Conservation (phyloP, 1,140 invertebrate species). For the Portunus trituberculatus region DNA sequence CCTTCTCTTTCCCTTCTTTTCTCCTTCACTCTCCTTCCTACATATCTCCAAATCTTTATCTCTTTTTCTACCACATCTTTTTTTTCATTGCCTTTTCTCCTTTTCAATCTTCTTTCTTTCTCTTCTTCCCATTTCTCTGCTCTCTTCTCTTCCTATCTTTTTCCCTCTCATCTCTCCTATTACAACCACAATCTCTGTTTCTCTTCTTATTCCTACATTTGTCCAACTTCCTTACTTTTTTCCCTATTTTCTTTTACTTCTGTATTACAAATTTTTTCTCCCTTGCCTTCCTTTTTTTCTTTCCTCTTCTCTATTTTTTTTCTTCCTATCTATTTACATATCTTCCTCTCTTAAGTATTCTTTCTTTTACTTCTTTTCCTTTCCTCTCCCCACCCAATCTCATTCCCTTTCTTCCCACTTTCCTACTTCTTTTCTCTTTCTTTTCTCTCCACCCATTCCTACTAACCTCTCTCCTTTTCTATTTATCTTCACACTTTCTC, state of each 20-base stretch:
- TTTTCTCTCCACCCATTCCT: background rate
- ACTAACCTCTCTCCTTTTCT: constrained; percentile 15
- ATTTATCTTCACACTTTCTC: no score
- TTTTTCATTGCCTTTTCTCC: background rate
- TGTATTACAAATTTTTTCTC: background rate
- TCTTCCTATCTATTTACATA: background rate
- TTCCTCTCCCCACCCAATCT: background rate
- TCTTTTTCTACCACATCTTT: background rate
- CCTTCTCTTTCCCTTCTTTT: background rate
- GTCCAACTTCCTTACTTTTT: no score
- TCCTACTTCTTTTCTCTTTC: background rate
- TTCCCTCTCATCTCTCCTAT: no score
- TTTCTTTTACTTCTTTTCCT: background rate
- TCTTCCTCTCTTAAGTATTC: background rate
- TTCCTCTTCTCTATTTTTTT: background rate
- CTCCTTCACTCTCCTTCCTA: background rate
- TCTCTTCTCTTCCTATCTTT: no score
- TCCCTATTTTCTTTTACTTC: no score
- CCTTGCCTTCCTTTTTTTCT: background rate
- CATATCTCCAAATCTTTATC: background rate
- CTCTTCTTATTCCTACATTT: no score
- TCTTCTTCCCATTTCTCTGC: background rate
- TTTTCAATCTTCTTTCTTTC: background rate
- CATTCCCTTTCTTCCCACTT: background rate
- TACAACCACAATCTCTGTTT: no score